Base-by-base conservation (phyloP, 2,888 invertebrate species). In the Philereme vetulata region DNA sequence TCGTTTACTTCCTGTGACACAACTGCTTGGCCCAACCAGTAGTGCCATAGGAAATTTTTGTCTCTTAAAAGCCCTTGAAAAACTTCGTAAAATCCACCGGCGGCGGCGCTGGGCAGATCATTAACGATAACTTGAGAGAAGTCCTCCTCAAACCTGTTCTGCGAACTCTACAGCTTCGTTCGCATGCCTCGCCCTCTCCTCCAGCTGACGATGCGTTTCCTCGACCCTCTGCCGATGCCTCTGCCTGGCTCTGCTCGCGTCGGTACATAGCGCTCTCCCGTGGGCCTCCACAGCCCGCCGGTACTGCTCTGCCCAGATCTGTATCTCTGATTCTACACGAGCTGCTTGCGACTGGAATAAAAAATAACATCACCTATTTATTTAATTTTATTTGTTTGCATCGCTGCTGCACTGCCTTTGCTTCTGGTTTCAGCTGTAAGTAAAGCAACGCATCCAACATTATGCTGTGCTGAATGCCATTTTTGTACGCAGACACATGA, bases 221-320 rank as follows among this genome's bases (percentile, higher is more conserved):
- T 88, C 88, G 1, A 93, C 85, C 5, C 85, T 76, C 66, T 85
- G 86, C 38, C 92, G 78, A 70, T 93, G 90, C 34, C 84, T 64
- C 58, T 90, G 90, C 44, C 94, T 81, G 8, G 93, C 93, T 0
- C 93, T 75, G 6, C 93, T 88, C 0, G 94, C 92, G 34, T 93
- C 92, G n/a, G 90, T 79, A 67, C 90, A 87, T 54, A 95, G 79
- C 0, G 93, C 91, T 5, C 88, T 84, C 0, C 93, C 90, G 82
- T 95, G 95, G 4, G 93, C 89, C 48, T 94, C 94, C 33, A 95
- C 89, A 0, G 95, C 94, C 58, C 93, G 89, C 4, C 93, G 89
- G 85, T 96, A 96, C 38, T 93, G 93, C 42, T 93, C 93, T 65
- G 95, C 93, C 87, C 95, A 96, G n/a, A 87, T 78, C 63, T 95